Base-by-base conservation (phyloP, 2,797 vertebrate species). In the Sebastes nivosus region DNA sequence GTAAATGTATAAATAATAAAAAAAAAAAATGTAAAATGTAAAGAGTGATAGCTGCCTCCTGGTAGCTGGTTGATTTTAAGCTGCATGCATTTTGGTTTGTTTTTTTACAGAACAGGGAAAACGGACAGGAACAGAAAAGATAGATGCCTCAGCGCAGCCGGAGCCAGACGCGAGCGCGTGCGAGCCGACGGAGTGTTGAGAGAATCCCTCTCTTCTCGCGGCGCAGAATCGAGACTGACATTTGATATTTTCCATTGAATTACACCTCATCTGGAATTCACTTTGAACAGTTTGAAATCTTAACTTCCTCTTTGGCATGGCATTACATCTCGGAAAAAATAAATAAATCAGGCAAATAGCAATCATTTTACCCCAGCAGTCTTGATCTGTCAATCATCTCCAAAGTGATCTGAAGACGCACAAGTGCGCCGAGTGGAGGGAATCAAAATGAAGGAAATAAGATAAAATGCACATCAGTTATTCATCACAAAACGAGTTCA, bases 401-500 rank as follows among this genome's bases (percentile, higher is more conserved):
- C 52, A 13, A 54, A 54, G 50, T 79, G 88, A 92, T 93, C 91
- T 93, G 75, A 92, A 79, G 86, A 80, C 29, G 29, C 86, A 20
- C 52, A 32, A 83, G 79, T 65, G 67, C 24, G n/a, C 80, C 82
- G 82, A 90, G 87, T 89, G 84, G 84, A 82, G 83, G 85, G 20
- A 86, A 93, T 94, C 87, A 88, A 91, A 94, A 89, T 92, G 90
- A 95, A 93, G 91, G 93, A 94, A 95, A 95, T 94, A 94, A 93
- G 94, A 92, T 95, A 92, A 95, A 95, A 90, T 93, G 91, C 89
- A 92, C 94, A 95, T 95, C 93, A 94, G 94, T 93, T 93, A 93
- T 92, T 92, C 90, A 93, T 94, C 91, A 94, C 88, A 93, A 93
- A 54, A 93, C 90, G 83, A 84, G 86, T 94, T 94, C 87, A 93